Percentiles rank a stretch among this genome's conserved stretches.
Conservation (phyloP, 2,888 invertebrate genomes). For the Drosophila longiperda region DNA sequence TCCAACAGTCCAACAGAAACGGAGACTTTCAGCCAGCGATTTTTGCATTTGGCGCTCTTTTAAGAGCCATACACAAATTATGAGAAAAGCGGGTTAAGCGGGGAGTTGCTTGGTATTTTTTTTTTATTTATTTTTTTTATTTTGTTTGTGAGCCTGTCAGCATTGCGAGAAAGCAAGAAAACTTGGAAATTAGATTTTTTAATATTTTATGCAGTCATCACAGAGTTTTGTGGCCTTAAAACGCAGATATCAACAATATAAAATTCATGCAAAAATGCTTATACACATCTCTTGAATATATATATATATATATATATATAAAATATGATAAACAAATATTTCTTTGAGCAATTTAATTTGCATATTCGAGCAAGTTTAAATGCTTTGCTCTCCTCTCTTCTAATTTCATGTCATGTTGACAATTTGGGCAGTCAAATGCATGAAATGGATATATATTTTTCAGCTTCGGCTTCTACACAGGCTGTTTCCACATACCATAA, state of each 20-base stretch:
- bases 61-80: slow-evolving; percentile 78
- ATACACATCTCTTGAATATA: slow-evolving; percentile 10
- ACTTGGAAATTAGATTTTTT: slow-evolving; percentile 77
- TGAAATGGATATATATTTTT: slow-evolving; percentile 48
- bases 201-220: slow-evolving; percentile 76
- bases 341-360: slow-evolving; percentile 66
- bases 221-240: slow-evolving; percentile 73
- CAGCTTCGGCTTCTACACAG: background rate
- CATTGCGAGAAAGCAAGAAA: slow-evolving; percentile 46
- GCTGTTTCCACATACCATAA: slow-evolving; percentile 22
- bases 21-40: slow-evolving; percentile 66
- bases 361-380: slow-evolving; percentile 68
- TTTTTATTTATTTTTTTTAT: background rate
- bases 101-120: slow-evolving; percentile 16
- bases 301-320: slow-evolving; percentile 6
- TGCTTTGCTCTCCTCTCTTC: slow-evolving; percentile 77
- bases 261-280: slow-evolving; percentile 60
- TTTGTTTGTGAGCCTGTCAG: slow-evolving; percentile 44
- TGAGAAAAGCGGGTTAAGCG: slow-evolving; percentile 15
- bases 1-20: slow-evolving; percentile 14
- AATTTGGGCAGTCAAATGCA: slow-evolving; percentile 78
- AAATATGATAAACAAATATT: slow-evolving; percentile 43
- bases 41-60: slow-evolving; percentile 72
- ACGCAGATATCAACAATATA: slow-evolving; percentile 58
- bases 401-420: slow-evolving; percentile 78